Evolutionary conservation across 2,888 invertebrate species (phyloP), one percentile per base, ranked within the genome.

Genomic region (Eumerus sabulonum): DNA sequence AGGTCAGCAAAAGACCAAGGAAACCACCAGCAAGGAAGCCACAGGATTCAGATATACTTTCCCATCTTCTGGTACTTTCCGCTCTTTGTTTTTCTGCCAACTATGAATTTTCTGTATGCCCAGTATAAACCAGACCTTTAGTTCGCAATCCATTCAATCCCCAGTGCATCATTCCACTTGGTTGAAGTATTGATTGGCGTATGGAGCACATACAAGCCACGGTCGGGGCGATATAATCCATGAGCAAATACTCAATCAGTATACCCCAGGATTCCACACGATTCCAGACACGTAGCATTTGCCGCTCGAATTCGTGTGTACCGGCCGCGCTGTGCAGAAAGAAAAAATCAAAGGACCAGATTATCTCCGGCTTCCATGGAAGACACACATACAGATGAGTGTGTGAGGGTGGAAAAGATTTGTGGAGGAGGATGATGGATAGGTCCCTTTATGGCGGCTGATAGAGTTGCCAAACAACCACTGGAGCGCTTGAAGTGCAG

Each of bases 221-320:
- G 17, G 47, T 45, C 19, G 66, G 62, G 77, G 36, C 42, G 71
- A 19, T 53, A 63, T 79, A 73, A 79, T 79, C 63, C 73, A 44
- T 68, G 64, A 68, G 77, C 68, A 79, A 79, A 79, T 79, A 74
- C 73, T 79, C 77, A 79, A 79, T 79, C 77, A 79, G 68, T 63
- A 73, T 68, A 73, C 62, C 62, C 63, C 45, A 45, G 50, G 77
- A 79, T 79, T 79, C 77, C 63, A 64, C 45, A 45, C 44, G 77
- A 79, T 79, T 79, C 77, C 63, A 64, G 68, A 63, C 77, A 79
- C 77, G 77, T 79, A 79, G 48, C 63, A 73, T 68, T 79, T 63
- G 27, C 27, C 63, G 73, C 73, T 79, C 77, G 68, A 73, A 77
- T 79, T 68, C 48, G 73, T 63, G 63, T 54, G 73, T 53, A 45